These are phyloP conservation scores for Coranthus polyacanthus DNA, from an alignment of 2,797 vertebrate genomes.

Conservation along the genomic window DNA sequence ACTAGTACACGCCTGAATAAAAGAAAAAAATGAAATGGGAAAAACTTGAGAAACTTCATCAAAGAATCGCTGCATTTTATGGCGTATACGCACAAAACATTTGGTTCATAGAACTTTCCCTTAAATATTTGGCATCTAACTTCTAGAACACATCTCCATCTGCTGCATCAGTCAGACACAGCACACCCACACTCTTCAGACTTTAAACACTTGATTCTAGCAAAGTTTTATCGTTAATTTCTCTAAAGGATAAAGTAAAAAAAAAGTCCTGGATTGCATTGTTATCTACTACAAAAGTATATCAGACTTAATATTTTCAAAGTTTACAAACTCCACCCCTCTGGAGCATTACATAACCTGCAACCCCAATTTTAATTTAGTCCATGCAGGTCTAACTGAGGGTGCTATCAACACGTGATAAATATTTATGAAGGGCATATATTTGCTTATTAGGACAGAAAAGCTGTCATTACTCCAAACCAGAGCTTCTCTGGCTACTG, in stretches of 20 bases:
- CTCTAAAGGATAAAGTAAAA: background rate
- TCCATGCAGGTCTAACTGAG: slow-evolving; percentile 15
- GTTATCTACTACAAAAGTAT: background rate
- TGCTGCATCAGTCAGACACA: too few relatives aligned
- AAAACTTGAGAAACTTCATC: too few relatives aligned
- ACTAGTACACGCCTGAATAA: too few relatives aligned
- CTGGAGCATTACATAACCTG: slow-evolving; percentile 47
- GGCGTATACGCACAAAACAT: too few relatives aligned
- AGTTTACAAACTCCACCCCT: background rate
- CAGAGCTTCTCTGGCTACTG: slow-evolving; percentile 28
- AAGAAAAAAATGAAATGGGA: too few relatives aligned
- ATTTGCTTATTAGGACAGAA: slow-evolving; percentile 74
- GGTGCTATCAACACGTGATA: slow-evolving; percentile 50
- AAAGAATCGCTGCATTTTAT: too few relatives aligned
- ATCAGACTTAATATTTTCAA: slow-evolving; percentile 11
- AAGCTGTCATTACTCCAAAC: slow-evolving; percentile 44
- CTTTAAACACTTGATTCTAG: too few relatives aligned
- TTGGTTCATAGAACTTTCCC: too few relatives aligned
- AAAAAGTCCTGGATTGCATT: background rate
- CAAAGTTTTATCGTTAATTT: too few relatives aligned
- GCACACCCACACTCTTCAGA: too few relatives aligned
- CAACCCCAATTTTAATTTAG: slow-evolving; percentile 41
- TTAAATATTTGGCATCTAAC: too few relatives aligned
- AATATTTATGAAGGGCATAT: slow-evolving; percentile 70
- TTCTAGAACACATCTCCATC: too few relatives aligned